These are phyloP conservation scores for Nowickia ferox DNA, from an alignment of 2,888 invertebrate species.

Conservation along the genomic window DNA sequence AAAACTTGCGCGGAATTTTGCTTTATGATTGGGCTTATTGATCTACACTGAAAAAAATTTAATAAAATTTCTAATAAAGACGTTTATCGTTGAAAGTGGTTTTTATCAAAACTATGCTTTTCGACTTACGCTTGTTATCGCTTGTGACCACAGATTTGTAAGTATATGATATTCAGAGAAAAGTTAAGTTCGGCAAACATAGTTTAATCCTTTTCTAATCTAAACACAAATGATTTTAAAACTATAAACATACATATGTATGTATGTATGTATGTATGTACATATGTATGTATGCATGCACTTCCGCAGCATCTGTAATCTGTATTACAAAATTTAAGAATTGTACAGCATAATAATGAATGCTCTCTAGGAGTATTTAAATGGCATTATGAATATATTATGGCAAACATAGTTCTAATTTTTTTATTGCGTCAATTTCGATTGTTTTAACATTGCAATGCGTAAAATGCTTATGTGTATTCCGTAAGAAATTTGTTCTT, in stretches of 20 bases:
- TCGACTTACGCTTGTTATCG: no score
- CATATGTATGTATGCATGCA: no score
- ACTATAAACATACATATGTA: background rate
- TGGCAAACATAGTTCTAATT: constrained; percentile 40
- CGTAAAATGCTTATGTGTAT: constrained; percentile 21
- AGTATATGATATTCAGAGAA: no score
- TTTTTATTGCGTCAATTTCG: constrained; percentile 20
- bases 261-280: no score
- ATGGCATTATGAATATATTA: constrained; percentile 45
- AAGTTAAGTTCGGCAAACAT: no score
- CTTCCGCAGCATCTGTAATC: constrained; percentile 56
- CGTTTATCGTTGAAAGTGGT: no score
- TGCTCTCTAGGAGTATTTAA: constrained; percentile 3
- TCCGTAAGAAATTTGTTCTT: constrained; percentile 29
- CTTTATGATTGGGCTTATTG: no score
- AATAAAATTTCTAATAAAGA: no score
- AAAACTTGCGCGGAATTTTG: no score
- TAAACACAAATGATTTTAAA: background rate
- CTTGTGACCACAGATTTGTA: no score
- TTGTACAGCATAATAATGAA: constrained; percentile 20
- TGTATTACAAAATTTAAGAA: constrained; percentile 3
- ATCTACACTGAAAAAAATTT: no score
- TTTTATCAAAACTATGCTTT: no score
- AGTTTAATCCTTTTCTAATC: background rate
- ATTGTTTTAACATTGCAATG: constrained; percentile 25